Conservation (phyloP, 2,113 vertebrate species). For the Paracanthobrama guichenoti region DNA sequence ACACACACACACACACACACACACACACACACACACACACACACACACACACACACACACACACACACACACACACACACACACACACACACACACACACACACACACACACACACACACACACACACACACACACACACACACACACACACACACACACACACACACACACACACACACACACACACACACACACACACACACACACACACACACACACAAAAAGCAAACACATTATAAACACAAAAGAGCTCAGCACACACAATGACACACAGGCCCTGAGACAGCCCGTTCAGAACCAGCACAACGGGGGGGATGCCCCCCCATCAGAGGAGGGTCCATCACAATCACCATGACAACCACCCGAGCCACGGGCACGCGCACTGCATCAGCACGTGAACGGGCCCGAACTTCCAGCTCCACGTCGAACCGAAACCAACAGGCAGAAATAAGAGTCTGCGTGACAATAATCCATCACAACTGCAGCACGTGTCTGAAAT, state of each 20-base stretch:
- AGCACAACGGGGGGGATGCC: not conserved
- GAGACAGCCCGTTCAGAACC: not conserved
- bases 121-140: too few relatives aligned
- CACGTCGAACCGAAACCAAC: not conserved
- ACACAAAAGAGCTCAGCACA: not conserved
- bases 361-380: slow-evolving; percentile 21
- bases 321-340: not conserved
- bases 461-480: not conserved
- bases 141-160: too few relatives aligned
- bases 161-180: too few relatives aligned
- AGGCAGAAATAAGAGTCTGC: not conserved
- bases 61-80: too few relatives aligned
- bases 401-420: slow-evolving; percentile 21
- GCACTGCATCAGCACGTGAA: slow-evolving; percentile 39
- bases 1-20: too few relatives aligned
- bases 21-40: too few relatives aligned
- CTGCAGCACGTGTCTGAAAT: not conserved
- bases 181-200: too few relatives aligned
- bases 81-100: too few relatives aligned
- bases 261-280: not conserved
- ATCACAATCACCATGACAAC: slow-evolving; percentile 51
- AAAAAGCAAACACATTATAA: not conserved
- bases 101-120: too few relatives aligned
- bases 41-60: too few relatives aligned
- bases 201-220: too few relatives aligned